phyloP scores from a whole-genome alignment of 2,113 vertebrate genomes.

The Coracopsis vasa region DNA sequence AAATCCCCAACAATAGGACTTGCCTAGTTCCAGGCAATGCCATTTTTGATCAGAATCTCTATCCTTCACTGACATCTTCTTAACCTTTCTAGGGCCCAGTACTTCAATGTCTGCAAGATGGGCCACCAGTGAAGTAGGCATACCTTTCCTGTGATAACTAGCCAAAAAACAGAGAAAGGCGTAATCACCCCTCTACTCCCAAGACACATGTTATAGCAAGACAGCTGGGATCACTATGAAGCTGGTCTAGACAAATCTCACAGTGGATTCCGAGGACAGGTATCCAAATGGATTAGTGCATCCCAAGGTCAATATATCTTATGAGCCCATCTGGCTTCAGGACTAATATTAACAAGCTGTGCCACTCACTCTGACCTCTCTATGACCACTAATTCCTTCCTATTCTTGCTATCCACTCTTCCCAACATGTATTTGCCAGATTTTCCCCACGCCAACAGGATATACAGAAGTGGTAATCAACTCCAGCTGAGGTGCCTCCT shows the following conservation, averaged over 20 bases:
- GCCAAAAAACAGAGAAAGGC: background rate
- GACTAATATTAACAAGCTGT: background rate
- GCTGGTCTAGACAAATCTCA: background rate
- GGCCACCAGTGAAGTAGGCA: background rate
- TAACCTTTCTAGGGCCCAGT: background rate
- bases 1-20: background rate
- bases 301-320: background rate
- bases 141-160: background rate
- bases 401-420: background rate
- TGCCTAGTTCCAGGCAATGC: background rate
- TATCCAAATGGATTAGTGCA: background rate
- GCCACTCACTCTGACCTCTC: conserved; percentile 18
- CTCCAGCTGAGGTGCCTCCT: conserved; percentile 31
- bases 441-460: background rate
- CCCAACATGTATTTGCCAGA: conserved; percentile 26
- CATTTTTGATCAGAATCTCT: background rate
- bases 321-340: background rate
- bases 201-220: background rate
- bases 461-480: conserved; percentile 8
- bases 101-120: background rate
- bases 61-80: background rate
- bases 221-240: background rate
- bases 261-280: background rate
- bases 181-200: background rate
- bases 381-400: conserved; percentile 15